Conservation (phyloP, 1,140 invertebrate species). For the Drosophila kanapiae region DNA sequence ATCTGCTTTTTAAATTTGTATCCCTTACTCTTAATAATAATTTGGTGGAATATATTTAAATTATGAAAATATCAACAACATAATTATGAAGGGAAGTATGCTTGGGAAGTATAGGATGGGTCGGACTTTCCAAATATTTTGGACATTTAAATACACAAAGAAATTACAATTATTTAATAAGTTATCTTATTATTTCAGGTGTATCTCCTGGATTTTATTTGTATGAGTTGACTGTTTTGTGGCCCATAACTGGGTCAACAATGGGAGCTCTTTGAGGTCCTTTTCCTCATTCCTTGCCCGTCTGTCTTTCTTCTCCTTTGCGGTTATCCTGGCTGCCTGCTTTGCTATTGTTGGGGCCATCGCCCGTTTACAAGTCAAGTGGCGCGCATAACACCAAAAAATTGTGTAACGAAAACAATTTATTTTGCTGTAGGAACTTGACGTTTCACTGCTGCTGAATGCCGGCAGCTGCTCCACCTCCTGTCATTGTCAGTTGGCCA, state of each 20-base stretch:
- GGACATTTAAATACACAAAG: background rate
- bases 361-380: constrained; percentile 80
- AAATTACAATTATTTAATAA: background rate
- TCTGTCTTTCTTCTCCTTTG: constrained; percentile 10
- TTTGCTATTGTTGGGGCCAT: constrained; percentile 41
- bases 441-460: constrained; percentile 15
- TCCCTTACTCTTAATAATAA: background rate
- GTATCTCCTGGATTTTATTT: constrained; percentile 56
- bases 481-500: constrained; percentile 65
- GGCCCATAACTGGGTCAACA: constrained; percentile 79
- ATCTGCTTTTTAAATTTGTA: background rate
- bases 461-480: constrained; percentile 2
- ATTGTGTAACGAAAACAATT: constrained; percentile 79
- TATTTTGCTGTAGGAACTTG: constrained; percentile 71
- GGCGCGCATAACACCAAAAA: constrained; percentile 75
- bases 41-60: background rate
- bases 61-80: background rate
- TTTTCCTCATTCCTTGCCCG: background rate
- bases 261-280: constrained; percentile 48
- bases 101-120: no score
- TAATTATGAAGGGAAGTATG: background rate
- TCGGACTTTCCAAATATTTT: no score
- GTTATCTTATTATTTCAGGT: constrained; percentile 5
- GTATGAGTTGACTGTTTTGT: constrained; percentile 67
- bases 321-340: constrained; percentile 38